Base-by-base conservation (phyloP, 2,797 vertebrate genomes). In the Peromyscus nudipes region DNA sequence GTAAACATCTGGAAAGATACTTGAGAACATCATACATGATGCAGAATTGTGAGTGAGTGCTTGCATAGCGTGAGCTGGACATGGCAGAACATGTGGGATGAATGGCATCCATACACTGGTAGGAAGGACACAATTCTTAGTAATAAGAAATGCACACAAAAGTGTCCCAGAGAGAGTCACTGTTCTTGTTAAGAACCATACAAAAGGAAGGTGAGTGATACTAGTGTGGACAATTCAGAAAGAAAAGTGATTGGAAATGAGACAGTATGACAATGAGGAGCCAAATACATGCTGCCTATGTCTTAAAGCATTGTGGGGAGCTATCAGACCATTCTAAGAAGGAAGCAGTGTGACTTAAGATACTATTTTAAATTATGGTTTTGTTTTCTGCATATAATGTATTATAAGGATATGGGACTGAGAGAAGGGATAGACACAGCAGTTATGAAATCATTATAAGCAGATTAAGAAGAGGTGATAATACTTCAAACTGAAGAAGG, bases 321-420 rank as follows among this genome's bases (percentile, higher is more conserved):
- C 21, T 43, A 65, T 75, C 14, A 89, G 57, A 76, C 11, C 12
- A 73, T 87, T 94, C 86, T 91, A 92, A 65, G 49, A 95, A 91
- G 14, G 16, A 95, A 94, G 21, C 27, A 77, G 73, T 9, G 29
- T 46, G n/a, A 76, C 40, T 96, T 86, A 60, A 64, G 43, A 23
- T 65, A 49, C n/a, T 5, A 69, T 81, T 90, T 84, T 71, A 73
- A 96, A 92, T 87, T 37, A 46, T 73, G 73, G 87, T 37, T 91
- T 25, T 34, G 27, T 84, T 95, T 92, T 31, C 23, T 90, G 1
- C 81, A 19, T 75, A 75, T 40, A 87, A 65, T 71, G 10, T 27
- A 79, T 94, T 90, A 57, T 34, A 82, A 82, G 67, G 19, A 1
- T 49, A 46, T 12, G 37, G 40, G 43, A 65, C 1, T 64, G 34